Percentiles rank a stretch among this genome's conserved stretches.
These are phyloP conservation scores for Synergus japonicus DNA, from an alignment of 2,888 invertebrate genomes.

Conservation along the genomic window DNA sequence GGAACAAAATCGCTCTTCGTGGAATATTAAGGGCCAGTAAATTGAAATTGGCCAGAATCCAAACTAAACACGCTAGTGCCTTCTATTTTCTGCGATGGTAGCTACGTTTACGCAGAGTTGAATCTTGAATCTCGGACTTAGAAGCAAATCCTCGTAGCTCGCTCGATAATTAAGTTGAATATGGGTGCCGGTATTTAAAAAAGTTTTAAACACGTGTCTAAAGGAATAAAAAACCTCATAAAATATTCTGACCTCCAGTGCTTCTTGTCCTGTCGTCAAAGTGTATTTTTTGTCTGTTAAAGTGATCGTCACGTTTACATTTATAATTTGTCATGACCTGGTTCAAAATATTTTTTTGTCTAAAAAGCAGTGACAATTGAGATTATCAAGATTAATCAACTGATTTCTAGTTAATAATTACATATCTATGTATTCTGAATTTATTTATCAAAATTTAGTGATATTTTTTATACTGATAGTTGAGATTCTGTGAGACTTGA, in stretches of 20 bases:
- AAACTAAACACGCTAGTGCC: conserved; percentile 62
- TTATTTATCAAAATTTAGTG: neutral
- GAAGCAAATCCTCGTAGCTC: conserved; percentile 40
- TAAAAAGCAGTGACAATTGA: neutral
- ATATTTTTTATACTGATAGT: neutral
- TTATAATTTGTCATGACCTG: neutral
- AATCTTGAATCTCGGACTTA: conserved; percentile 47
- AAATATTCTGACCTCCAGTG: neutral
- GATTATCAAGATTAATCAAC: too few species aligned
- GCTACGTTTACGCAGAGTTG: conserved; percentile 52
- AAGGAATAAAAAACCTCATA: neutral
- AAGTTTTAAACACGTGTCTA: neutral
- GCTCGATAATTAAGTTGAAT: conserved; percentile 29
- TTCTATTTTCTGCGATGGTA: conserved; percentile 71
- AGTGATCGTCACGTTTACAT: neutral
- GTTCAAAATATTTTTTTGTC: neutral
- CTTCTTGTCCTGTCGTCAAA: neutral
- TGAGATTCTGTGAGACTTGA: neutral
- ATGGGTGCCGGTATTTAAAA: conserved; percentile 25
- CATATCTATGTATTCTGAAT: too few species aligned
- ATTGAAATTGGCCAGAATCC: conserved; percentile 67
- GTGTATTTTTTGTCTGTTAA: neutral
- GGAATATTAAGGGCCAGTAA: conserved; percentile 54
- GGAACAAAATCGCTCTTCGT: conserved; percentile 45
- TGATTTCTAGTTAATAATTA: neutral